Base-by-base conservation (phyloP, 2,888 invertebrate genomes). In the Bombylius major region DNA sequence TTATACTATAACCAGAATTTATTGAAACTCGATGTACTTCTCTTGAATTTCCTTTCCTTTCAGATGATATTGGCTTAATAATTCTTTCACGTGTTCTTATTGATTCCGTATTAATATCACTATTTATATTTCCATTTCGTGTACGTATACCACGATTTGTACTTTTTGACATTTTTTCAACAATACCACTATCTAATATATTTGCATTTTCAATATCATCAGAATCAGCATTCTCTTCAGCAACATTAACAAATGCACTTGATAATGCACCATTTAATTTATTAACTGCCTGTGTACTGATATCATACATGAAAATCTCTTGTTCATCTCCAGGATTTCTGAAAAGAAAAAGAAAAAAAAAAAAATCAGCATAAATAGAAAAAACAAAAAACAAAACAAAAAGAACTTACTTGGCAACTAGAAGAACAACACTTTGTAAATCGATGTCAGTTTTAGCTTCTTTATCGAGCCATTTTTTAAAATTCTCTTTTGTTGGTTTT, bases 281-380 rank as follows among this genome's bases (percentile, higher is more conserved):
- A 70, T 82, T 89, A 4, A 89, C 86, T 47, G 79, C 81, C 65
- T 85, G 81, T 5, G 85, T 82, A 59, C 78, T 75, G 49, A 89
- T 82, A 68, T 91, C 90, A 69, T 89, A 90, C 90, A 91, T 90
- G 73, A 82, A 91, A 65, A 91, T 90, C 76, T 90, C 90, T 67
- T 84, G 83, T 56, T 82, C 82, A 50, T 77, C 77, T 1, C 64
- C 64, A 33, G 64, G 59, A 52, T 70, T 63, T 58, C 72, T 73
- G 36, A 49, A 48, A 45, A 13, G 50, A 45, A 42, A 50, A 52
- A 51, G 7, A 31, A 54, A 49, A 54, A 58, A 39, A 33, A 56
- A 12, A 59, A 7, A 57, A 8, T 23, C 6, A n/a, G n/a, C n/a
- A n/a, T n/a, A n/a, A n/a, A n/a, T n/a, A n/a, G n/a, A n/a, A n/a